Evolutionary conservation across 2,113 vertebrate genomes (phyloP), one percentile per base, ranked within the genome.

Genomic region (Pardalotus punctatus): DNA sequence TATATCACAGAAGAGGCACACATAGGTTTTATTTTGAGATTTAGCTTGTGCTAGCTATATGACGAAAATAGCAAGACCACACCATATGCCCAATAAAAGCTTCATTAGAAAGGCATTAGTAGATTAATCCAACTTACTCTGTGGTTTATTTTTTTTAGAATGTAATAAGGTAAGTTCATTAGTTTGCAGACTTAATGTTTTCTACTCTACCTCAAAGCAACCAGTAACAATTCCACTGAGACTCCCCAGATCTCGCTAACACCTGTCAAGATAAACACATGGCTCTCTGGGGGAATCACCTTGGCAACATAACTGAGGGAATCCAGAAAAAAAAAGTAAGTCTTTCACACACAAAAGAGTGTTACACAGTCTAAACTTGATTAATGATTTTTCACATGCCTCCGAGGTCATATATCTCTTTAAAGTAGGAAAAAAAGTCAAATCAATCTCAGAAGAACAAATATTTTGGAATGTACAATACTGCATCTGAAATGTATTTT

Each of bases 211-310:
- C 96, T 97, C 74, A 92, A 71, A 78, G 78, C 91, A 97, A 96
- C 82, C 87, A 94, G 94, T 83, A 97, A 97, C 97, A 98, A 98
- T 98, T 97, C 98, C 97, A 80, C 56, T 82, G 98, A 98, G 98
- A 93, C 57, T 64, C 88, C 14, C 24, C 91, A 92, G 97, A 97
- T 97, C 97, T 97, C 74, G 4, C 87, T 92, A 98, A 97, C 98
- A 98, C 97, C 98, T 98, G 98, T 98, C 98, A 98, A 95, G 97
- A 97, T 97, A 98, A 98, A 98, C 97, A 98, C 95, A 96, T 66
- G 77, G 71, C 93, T 96, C 97, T 97, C 97, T 73, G 22, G 96
- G 95, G 98, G 97, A 97, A 97, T 97, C 92, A 94, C 96, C 96
- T 96, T 97, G 94, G 97, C 92, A 97, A 94, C 14, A 21, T 84